phyloP scores from a whole-genome alignment of 2,797 vertebrate genomes.

The Micrastur ruficollis region DNA sequence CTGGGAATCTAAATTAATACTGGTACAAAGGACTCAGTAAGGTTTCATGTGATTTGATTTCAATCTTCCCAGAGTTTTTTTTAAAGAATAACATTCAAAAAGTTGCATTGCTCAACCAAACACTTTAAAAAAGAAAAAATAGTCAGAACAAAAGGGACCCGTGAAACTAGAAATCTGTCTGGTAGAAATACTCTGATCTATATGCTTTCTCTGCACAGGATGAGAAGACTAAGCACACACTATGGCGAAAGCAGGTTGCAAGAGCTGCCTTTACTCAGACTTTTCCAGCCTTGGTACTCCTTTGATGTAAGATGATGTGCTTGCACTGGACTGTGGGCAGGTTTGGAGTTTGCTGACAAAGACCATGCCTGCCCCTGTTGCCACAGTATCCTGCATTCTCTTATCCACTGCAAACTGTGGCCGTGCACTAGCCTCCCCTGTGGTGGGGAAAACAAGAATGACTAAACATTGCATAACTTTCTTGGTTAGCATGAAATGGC shows the following conservation, averaged over 20 bases:
- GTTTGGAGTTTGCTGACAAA: background rate
- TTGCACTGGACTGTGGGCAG: background rate
- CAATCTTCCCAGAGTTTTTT: background rate
- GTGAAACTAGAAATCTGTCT: background rate
- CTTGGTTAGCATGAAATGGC: background rate
- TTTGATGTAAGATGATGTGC: background rate
- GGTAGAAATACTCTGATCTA: background rate
- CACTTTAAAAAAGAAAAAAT: background rate
- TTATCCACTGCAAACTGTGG: background rate
- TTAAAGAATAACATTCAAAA: background rate
- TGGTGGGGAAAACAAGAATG: background rate
- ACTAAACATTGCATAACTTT: background rate
- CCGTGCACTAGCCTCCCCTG: background rate
- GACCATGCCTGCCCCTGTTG: background rate
- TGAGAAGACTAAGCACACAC: background rate
- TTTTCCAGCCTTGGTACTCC: background rate
- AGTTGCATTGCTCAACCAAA: background rate
- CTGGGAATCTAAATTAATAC: background rate
- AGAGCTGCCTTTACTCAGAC: background rate
- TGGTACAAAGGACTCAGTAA: background rate
- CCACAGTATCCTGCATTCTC: background rate
- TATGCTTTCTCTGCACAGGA: background rate
- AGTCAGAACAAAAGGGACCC: background rate
- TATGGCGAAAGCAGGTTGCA: background rate
- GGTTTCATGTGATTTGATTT: background rate